Conservation (phyloP, 2,113 vertebrate species). For the Proterorhinus semilunaris region DNA sequence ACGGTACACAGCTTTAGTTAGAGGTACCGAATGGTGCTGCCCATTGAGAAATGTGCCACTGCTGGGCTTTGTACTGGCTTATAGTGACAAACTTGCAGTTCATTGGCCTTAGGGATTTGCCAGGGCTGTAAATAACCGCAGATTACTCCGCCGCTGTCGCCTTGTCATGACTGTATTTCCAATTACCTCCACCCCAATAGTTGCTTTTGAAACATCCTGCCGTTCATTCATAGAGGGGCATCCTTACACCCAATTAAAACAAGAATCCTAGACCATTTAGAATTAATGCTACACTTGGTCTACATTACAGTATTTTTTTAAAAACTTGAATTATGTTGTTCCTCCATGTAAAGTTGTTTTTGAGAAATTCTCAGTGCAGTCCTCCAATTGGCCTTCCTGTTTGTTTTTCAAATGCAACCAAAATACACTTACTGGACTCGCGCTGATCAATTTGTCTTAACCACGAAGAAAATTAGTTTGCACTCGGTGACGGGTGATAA, state of each 20-base stretch:
- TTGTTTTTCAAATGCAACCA: no score
- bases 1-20: background rate
- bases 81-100: constrained; percentile 22
- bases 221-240: constrained; percentile 34
- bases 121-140: constrained; percentile 68
- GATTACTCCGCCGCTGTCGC: constrained; percentile 60
- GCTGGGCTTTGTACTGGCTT: constrained; percentile 9
- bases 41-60: background rate
- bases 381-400: no score
- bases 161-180: constrained; percentile 36
- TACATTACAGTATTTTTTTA: no score
- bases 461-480: no score
- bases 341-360: no score
- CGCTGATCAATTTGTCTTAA: no score
- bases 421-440: no score
- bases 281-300: background rate
- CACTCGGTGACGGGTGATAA: no score
- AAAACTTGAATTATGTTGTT: no score
- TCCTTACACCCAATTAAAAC: constrained; percentile 27
- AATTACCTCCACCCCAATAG: constrained; percentile 3
- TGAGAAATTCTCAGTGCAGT: no score
- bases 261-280: background rate
- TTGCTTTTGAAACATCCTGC: constrained; percentile 1
- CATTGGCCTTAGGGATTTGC: constrained; percentile 54
- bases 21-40: background rate